These are phyloP conservation scores for Chaetops frenatus DNA, from an alignment of 2,113 vertebrate species.

Conservation along the genomic window DNA sequence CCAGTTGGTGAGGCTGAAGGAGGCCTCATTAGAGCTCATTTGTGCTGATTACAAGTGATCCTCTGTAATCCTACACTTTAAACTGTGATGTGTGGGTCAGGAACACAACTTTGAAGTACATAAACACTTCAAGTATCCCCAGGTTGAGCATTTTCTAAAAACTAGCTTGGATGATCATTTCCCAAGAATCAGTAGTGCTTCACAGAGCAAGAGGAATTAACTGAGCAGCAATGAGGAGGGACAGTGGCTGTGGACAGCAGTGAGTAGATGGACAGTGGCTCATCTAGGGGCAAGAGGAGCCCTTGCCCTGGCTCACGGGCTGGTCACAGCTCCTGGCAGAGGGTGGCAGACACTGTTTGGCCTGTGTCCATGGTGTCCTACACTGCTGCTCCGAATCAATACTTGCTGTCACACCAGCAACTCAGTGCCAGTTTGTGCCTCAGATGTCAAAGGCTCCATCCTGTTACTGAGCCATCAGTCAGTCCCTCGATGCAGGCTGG, in stretches of 20 bases:
- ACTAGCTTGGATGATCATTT: not conserved
- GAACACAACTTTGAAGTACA: not conserved
- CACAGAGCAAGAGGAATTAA: not conserved
- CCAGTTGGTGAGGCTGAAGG: not conserved
- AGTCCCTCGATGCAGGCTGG: not conserved
- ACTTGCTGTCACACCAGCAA: not conserved
- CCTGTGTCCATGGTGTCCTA: accelerated
- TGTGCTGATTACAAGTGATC: not conserved
- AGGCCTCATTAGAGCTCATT: not conserved
- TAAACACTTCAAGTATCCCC: not conserved
- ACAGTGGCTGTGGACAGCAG: not conserved
- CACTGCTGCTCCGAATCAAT: not conserved
- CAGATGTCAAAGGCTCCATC: not conserved
- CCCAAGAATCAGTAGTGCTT: not conserved
- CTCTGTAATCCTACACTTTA: not conserved
- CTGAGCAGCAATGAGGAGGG: not conserved
- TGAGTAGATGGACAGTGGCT: too few species aligned
- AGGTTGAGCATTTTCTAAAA: not conserved
- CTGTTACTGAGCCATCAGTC: not conserved
- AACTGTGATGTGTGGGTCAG: not conserved
- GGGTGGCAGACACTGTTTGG: not conserved
- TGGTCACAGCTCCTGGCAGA: not conserved
- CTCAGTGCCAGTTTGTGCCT: not conserved
- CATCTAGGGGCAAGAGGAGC: not conserved
- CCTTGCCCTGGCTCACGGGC: not conserved